Conservation (phyloP, 2,113 vertebrate genomes). For the Meriones unguiculatus region DNA sequence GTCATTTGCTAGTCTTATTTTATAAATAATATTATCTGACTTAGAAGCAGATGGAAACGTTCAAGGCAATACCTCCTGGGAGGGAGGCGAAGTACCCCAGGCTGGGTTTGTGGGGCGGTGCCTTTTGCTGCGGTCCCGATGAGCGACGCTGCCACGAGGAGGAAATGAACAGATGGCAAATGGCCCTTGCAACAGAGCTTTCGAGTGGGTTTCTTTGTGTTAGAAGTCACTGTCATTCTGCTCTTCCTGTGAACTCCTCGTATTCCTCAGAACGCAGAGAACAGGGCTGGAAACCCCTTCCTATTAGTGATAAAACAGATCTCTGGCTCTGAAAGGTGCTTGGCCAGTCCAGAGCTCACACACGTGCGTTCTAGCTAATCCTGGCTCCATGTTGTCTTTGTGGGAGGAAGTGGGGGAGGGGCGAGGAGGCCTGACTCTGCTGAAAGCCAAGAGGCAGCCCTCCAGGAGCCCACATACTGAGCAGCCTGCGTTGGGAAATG, state of each 20-base stretch:
- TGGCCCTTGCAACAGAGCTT: background rate
- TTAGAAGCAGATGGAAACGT: constrained; percentile 72
- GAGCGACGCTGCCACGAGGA: background rate
- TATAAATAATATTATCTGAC: constrained; percentile 52
- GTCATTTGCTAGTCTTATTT: constrained; percentile 61
- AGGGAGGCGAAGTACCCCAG: constrained; percentile 50
- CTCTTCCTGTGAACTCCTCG: background rate
- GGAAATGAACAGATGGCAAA: constrained; percentile 67
- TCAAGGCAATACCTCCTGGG: constrained; percentile 64
- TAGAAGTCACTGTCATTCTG: constrained; percentile 55
- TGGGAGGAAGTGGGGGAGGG: constrained; percentile 87
- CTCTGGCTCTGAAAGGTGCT: constrained; percentile 64
- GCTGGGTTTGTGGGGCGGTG: constrained; percentile 2
- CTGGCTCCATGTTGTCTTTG: constrained; percentile 84
- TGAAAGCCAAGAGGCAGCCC: background rate
- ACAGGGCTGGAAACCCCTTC: constrained; percentile 11
- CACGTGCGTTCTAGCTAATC: constrained; percentile 53
- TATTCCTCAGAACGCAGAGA: background rate
- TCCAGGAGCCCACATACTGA: constrained; percentile 50
- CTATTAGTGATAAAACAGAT: background rate
- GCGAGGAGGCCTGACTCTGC: constrained; percentile 57
- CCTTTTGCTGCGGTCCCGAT: constrained; percentile 14
- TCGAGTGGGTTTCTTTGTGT: constrained; percentile 53
- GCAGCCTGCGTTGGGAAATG: constrained; percentile 35
- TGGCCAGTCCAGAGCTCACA: constrained; percentile 23